These are phyloP conservation scores for Drosophila anomelani DNA, from an alignment of 2,888 invertebrate species.

Conservation along the genomic window DNA sequence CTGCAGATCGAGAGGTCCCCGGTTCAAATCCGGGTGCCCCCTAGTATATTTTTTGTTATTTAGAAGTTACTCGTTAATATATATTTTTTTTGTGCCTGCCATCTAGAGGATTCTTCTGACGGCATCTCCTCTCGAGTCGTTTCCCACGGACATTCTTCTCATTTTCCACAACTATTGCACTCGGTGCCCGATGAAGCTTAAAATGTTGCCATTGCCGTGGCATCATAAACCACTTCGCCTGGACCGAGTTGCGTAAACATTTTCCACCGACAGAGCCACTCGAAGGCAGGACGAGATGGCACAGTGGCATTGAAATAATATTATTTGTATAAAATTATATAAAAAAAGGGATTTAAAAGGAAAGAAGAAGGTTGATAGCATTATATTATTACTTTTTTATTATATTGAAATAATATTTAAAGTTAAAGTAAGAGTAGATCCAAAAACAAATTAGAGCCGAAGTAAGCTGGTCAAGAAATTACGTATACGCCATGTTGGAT, in stretches of 20 bases:
- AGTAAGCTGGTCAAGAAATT: no score
- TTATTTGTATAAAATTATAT: background rate
- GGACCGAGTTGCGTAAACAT: slow-evolving; percentile 61
- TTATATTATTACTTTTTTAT: no score
- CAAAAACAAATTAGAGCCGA: no score
- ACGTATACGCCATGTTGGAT: background rate
- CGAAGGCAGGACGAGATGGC: slow-evolving; percentile 25
- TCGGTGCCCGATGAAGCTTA: background rate
- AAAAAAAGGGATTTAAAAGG: background rate
- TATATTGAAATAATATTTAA: no score
- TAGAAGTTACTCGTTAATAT: background rate
- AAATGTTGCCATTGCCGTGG: slow-evolving; percentile 33
- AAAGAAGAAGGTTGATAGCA: background rate
- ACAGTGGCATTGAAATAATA: slow-evolving; percentile 6
- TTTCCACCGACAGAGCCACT: slow-evolving; percentile 52
- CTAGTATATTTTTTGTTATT: slow-evolving; percentile 10
- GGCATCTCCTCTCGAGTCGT: slow-evolving; percentile 1
- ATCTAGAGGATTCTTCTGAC: slow-evolving; percentile 1
- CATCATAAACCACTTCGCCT: slow-evolving; percentile 48
- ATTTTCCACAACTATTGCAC: slow-evolving; percentile 23
- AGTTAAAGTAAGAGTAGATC: no score
- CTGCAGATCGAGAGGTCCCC: slow-evolving; percentile 77
- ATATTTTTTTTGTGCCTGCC: background rate
- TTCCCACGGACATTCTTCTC: slow-evolving; percentile 25
- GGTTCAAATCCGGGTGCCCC: slow-evolving; percentile 79